Evolutionary conservation across 2,113 vertebrate species (phyloP).

Genomic region (Monopterus albus): DNA sequence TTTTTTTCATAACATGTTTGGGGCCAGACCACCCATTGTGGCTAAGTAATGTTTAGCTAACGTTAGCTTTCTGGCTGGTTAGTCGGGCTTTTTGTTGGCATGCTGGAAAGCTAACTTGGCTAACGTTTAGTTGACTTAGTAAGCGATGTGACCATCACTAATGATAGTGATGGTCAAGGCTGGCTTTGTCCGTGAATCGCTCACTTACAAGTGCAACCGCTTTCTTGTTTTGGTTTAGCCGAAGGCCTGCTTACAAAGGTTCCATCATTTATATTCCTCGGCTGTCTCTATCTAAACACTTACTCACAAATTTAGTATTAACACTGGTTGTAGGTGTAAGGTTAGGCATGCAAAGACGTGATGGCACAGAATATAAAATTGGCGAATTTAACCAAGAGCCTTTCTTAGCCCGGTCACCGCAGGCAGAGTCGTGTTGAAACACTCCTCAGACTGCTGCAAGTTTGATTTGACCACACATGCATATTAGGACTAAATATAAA

Average conservation of each 20-base stretch:
- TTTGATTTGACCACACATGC: too few relatives aligned
- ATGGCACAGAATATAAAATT: not conserved
- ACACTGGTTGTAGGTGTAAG: not conserved
- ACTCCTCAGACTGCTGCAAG: not conserved
- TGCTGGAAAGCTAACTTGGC: conserved; percentile 39
- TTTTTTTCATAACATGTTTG: not conserved
- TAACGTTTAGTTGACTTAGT: conserved; percentile 34
- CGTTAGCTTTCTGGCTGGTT: conserved; percentile 52
- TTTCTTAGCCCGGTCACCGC: not conserved
- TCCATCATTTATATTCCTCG: conserved; percentile 31
- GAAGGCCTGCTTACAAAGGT: conserved; percentile 38
- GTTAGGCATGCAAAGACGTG: not conserved
- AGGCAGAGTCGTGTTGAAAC: not conserved
- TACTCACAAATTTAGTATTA: not conserved
- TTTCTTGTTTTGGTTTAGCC: conserved; percentile 43
- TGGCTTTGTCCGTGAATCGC: conserved; percentile 45
- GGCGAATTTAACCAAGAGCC: not conserved
- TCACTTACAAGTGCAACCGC: conserved; percentile 22
- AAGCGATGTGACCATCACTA: conserved; percentile 43
- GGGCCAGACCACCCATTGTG: not conserved
- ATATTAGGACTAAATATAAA: not conserved
- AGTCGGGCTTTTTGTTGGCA: conserved; percentile 2
- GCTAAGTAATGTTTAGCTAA: conserved; percentile 54
- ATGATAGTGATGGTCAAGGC: not conserved
- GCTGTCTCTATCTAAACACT: conserved; percentile 4